A percentile compares a stretch with the other conserved stretches of the same genome.
Evolutionary conservation across 2,888 invertebrate genomes (phyloP).

Genomic region (Platypus cylindrus): DNA sequence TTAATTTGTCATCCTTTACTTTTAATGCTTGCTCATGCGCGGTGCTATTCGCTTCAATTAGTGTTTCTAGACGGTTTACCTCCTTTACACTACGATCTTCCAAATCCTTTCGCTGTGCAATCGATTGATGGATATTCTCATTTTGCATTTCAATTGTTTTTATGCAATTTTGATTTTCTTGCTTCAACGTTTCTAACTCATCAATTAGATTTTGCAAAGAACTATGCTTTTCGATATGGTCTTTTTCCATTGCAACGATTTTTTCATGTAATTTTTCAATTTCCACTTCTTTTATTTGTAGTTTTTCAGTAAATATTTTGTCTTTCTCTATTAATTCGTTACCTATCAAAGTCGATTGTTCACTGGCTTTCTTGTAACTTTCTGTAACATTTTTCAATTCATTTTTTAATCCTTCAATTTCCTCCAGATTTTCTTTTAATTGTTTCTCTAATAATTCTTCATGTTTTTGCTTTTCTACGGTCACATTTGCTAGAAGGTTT

Average conservation of each 20-base stretch:
- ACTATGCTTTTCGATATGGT: slow-evolving; percentile 7
- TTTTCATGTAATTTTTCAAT: slow-evolving; percentile 5
- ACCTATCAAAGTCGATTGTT: neutral
- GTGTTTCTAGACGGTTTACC: slow-evolving; percentile 8
- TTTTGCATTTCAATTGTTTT: slow-evolving; percentile 9
- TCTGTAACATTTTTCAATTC: slow-evolving; percentile 8
- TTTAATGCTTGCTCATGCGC: slow-evolving; percentile 12
- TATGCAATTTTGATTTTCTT: slow-evolving; percentile 11
- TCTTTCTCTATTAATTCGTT: slow-evolving; percentile 9
- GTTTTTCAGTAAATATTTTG: slow-evolving; percentile 5
- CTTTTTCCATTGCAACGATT: slow-evolving; percentile 4
- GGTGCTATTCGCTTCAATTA: slow-evolving; percentile 10
- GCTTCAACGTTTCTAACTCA: slow-evolving; percentile 9
- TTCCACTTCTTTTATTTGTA: slow-evolving; percentile 12
- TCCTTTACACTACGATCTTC: slow-evolving; percentile 7
- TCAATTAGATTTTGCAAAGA: too few relatives aligned
- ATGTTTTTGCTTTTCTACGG: slow-evolving; percentile 31
- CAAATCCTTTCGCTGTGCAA: slow-evolving; percentile 6
- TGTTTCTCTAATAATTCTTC: slow-evolving; percentile 34
- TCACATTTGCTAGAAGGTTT: slow-evolving; percentile 22
- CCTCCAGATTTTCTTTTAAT: slow-evolving; percentile 9
- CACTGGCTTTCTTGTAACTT: slow-evolving; percentile 1
- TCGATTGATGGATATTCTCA: slow-evolving; percentile 9
- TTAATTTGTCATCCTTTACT: slow-evolving; percentile 11
- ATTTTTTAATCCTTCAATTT: slow-evolving; percentile 13